These are phyloP conservation scores for Papilio polytes DNA, from an alignment of 1,140 invertebrate genomes.

Conservation along the genomic window DNA sequence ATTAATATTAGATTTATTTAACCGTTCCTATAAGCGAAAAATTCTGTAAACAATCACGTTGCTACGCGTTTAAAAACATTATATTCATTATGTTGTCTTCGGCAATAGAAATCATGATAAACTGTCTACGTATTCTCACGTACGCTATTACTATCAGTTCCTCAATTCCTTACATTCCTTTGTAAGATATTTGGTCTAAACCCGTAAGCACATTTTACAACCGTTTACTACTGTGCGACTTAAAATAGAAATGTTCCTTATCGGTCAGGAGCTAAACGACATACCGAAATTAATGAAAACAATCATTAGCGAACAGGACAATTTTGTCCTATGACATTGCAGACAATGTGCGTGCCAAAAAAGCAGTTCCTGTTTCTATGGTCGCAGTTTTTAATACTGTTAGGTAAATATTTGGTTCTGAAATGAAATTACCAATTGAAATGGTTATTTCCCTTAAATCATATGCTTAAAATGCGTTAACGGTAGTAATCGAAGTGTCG, in stretches of 20 bases:
- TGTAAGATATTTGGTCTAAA: constrained; percentile 2
- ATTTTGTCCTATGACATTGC: background rate
- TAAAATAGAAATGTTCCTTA: constrained; percentile 9
- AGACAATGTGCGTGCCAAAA: background rate
- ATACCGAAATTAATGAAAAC: constrained; percentile 9
- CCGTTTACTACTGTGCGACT: background rate
- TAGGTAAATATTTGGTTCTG: too few relatives aligned
- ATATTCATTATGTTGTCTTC: too few relatives aligned
- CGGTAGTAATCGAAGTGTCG: too few relatives aligned
- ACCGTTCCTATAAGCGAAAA: background rate
- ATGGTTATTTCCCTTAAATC: too few relatives aligned
- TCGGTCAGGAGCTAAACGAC: constrained; percentile 2
- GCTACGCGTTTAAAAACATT: too few relatives aligned
- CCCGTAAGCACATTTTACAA: background rate
- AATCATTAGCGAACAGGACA: constrained; percentile 7
- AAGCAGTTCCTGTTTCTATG: too few relatives aligned
- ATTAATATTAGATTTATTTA: background rate
- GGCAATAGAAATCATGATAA: background rate
- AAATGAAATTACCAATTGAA: too few relatives aligned
- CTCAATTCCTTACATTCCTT: background rate
- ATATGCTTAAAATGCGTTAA: too few relatives aligned
- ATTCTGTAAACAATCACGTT: background rate
- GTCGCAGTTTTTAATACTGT: too few relatives aligned
- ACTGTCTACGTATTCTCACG: background rate
- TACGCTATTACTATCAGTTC: background rate